Evolutionary conservation across 2,113 vertebrate genomes (phyloP).

Genomic region (Cichladusa arquata): DNA sequence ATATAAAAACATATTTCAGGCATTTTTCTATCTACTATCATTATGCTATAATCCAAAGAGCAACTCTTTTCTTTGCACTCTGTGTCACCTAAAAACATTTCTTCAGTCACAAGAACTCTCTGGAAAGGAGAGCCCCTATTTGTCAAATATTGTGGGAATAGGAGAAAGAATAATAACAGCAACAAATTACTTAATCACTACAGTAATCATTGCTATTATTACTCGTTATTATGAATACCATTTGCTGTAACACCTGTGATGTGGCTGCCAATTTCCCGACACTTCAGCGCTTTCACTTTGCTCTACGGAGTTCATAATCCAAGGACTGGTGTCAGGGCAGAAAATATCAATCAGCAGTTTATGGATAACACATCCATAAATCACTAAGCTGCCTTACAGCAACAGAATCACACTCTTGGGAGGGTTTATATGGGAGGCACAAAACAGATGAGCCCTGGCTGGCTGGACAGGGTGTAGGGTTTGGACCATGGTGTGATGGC

Average conservation of each 20-base stretch:
- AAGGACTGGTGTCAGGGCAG: not conserved
- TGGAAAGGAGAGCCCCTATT: not conserved
- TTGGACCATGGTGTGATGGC: not conserved
- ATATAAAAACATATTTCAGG: not conserved
- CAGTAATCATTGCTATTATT: not conserved
- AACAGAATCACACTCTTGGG: not conserved
- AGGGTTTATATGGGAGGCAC: not conserved
- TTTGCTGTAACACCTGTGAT: not conserved
- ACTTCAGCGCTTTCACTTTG: not conserved
- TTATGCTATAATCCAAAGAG: not conserved
- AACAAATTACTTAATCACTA: not conserved
- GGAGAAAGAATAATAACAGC: not conserved
- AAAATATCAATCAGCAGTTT: not conserved
- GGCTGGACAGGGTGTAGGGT: not conserved
- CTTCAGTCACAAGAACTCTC: not conserved
- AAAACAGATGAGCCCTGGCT: not conserved
- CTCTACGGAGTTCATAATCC: not conserved
- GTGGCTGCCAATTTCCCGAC: not conserved
- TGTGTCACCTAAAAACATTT: not conserved
- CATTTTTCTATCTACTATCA: not conserved
- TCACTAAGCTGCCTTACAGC: not conserved
- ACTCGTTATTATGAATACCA: not conserved
- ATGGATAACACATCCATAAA: not conserved
- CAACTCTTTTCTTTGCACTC: not conserved
- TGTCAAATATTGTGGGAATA: not conserved